Base-by-base conservation (phyloP, 2,797 vertebrate species). In the Phaenicophaeus curvirostris region DNA sequence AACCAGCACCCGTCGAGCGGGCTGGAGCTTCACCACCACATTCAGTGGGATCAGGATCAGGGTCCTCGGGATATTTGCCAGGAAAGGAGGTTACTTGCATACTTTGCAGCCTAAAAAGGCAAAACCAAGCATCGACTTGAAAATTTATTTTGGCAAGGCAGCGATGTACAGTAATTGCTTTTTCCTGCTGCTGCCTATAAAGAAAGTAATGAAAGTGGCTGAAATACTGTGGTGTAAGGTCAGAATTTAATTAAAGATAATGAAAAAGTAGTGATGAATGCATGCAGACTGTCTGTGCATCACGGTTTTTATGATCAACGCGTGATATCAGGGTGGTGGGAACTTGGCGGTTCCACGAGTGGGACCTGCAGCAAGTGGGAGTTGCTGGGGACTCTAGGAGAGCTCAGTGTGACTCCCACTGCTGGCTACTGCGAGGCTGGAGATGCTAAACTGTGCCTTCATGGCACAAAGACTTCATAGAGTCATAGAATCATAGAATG, bases 221-320 rank as follows among this genome's bases (percentile, higher is more conserved):
- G 95, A 92, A 94, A 94, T 92, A 88, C 80, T 18, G 74, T 27
- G 88, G 81, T 2, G 11, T 94, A 88, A 87, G 87, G 84, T 63
- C 4, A 3, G 90, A 44, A 93, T 96, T 96, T 95, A 96, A 96
- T 96, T 96, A 96, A 95, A 95, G 88, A 33, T 76, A 62, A 81
- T 79, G 67, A 89, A 82, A 59, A 71, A 28, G 81, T 15, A 33
- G 79, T 48, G 92, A 87, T 41, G 95, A 24, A 76, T 83, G 81
- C 14, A 2, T 31, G 51, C 57, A 10, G 74, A 68, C 77, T 76
- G 71, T 61, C 53, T 55, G 72, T 0, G 7, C 54, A 6, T 17
- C 3, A 1, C 4, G 0, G n/a, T 17, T 39, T 37, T 6, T 66
- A 31, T 53, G 91, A 80, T 8, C 1, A 13, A 55, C 7, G 3